Evolutionary conservation across 2,888 invertebrate genomes (phyloP).

Genomic region (Ferdinandea cuprea): DNA sequence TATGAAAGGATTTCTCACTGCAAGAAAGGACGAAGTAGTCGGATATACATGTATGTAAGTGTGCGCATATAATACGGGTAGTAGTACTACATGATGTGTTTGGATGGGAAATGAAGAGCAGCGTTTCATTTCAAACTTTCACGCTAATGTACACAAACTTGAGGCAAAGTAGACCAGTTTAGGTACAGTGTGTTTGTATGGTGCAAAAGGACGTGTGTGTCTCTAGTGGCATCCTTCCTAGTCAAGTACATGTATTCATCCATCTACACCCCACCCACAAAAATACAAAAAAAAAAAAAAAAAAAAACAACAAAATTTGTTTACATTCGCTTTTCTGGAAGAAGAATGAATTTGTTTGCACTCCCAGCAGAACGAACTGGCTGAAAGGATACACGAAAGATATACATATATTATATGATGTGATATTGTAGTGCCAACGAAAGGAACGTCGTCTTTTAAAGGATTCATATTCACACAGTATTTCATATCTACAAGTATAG

Average conservation of each 20-base stretch:
- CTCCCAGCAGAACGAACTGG: conserved; percentile 11
- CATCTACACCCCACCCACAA: not conserved
- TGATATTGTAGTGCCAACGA: conserved; percentile 17
- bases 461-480: conserved; percentile 4
- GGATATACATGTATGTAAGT: not conserved
- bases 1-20: conserved; percentile 8
- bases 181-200: not conserved
- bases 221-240: conserved; percentile 52
- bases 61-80: too few species aligned
- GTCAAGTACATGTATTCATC: conserved; percentile 34
- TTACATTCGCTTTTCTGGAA: conserved; percentile 59
- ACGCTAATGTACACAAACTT: conserved; percentile 65
- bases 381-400: conserved; percentile 40
- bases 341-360: conserved; percentile 67
- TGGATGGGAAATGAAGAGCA: conserved; percentile 37
- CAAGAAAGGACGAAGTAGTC: conserved; percentile 31
- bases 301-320: conserved; percentile 45
- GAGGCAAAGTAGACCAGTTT: conserved; percentile 39
- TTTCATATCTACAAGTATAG: conserved; percentile 2
- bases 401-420: too few species aligned
- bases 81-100: too few species aligned
- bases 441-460: conserved; percentile 10
- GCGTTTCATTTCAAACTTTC: conserved; percentile 59
- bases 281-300: not conserved
- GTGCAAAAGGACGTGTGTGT: conserved; percentile 12